Evolutionary conservation across 2,888 invertebrate species (phyloP).

Genomic region (Noctuana brunneofusca): DNA sequence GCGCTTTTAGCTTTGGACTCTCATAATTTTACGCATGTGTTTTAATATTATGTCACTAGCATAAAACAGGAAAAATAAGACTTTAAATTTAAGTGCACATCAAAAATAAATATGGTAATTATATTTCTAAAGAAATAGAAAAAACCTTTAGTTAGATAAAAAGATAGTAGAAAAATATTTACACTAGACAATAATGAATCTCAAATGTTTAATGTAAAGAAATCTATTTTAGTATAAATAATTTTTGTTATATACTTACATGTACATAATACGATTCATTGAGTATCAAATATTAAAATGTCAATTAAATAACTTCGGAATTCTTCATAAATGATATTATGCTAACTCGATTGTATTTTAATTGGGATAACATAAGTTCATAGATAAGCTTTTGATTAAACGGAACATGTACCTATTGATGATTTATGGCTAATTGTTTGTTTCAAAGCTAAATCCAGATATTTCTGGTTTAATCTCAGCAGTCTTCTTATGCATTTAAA

Average conservation of each 20-base stretch:
- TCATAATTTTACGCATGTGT: not conserved
- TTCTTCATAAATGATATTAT: too few species aligned
- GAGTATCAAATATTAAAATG: not conserved
- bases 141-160: not conserved
- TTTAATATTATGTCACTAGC: not conserved
- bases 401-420: not conserved
- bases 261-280: too few species aligned
- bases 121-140: not conserved
- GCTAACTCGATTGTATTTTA: not conserved
- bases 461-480: too few species aligned
- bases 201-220: not conserved
- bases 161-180: not conserved
- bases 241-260: too few species aligned
- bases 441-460: too few species aligned
- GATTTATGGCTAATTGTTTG: not conserved
- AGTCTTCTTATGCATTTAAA: not conserved
- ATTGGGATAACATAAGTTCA: not conserved
- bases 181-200: not conserved
- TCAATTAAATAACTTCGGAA: not conserved
- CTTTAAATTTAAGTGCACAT: slow-evolving; percentile 4
- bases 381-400: not conserved
- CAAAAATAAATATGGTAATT: not conserved
- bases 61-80: slow-evolving; percentile 8
- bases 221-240: not conserved
- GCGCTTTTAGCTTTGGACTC: not conserved